These are phyloP conservation scores for Halisarca cf. caerulea DNA, from an alignment of 37 sponge, comb jelly and placozoan species.

Conservation along the genomic window DNA sequence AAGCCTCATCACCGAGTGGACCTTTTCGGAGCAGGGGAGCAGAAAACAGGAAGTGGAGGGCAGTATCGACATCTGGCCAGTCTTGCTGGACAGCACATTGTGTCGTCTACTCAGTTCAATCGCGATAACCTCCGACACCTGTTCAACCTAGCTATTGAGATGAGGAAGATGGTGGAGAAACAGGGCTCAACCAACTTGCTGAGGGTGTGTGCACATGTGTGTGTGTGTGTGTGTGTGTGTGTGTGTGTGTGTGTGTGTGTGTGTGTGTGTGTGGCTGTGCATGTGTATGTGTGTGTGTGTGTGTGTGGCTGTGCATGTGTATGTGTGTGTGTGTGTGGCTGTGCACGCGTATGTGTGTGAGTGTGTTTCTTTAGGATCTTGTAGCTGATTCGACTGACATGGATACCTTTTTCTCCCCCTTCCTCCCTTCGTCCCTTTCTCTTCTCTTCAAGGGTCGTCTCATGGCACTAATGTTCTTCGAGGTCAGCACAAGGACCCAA, in stretches of 20 bases:
- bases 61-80: slow-evolving; percentile 18
- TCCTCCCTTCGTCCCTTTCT: too few relatives aligned
- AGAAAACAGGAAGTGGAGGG: background rate
- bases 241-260: background rate
- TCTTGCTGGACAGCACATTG: slow-evolving; percentile 59
- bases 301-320: too few relatives aligned
- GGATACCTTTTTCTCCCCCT: background rate
- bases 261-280: too few relatives aligned
- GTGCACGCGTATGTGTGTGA: too few relatives aligned
- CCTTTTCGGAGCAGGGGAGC: background rate
- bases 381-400: too few relatives aligned
- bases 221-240: background rate
- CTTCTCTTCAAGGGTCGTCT: slow-evolving; percentile 67
- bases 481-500: slow-evolving; percentile 93
- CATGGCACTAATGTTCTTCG: slow-evolving; percentile 94
- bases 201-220: slow-evolving; percentile 45
- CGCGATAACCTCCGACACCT: slow-evolving; percentile 64
- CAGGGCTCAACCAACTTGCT: slow-evolving; percentile 68
- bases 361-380: too few relatives aligned
- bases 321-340: too few relatives aligned
- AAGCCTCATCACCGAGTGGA: background rate
- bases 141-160: slow-evolving; percentile 85
- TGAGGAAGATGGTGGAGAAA: slow-evolving; percentile 73
- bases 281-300: too few relatives aligned
- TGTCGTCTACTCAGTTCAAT: slow-evolving; percentile 82